A percentile compares a stretch with the other conserved stretches of the same genome.
Conservation (phyloP, 2,113 vertebrate species). For the Glareola pratincola region DNA sequence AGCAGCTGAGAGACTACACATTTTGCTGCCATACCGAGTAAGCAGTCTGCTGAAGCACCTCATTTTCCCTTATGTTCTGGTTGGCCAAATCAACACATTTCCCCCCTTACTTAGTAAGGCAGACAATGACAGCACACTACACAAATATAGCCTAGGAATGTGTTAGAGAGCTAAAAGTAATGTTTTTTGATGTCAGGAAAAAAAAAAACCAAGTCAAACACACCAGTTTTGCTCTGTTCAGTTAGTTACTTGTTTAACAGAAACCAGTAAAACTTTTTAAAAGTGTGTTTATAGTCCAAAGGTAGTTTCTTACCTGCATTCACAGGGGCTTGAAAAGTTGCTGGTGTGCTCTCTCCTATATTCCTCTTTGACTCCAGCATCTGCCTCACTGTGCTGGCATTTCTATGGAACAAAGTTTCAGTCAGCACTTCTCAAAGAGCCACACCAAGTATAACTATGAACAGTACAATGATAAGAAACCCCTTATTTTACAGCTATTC, state of each 20-base stretch:
- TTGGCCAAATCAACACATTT: neutral
- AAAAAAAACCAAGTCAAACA: neutral
- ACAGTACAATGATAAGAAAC: neutral
- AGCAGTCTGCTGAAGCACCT: neutral
- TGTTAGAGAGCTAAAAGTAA: neutral
- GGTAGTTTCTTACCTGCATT: constrained; percentile 69
- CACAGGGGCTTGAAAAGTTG: constrained; percentile 65
- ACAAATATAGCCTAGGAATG: neutral
- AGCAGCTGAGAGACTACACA: neutral
- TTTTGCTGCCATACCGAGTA: neutral
- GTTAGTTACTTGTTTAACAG: neutral
- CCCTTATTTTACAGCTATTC: neutral
- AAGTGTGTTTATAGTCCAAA: neutral
- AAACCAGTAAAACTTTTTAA: neutral
- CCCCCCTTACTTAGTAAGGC: neutral
- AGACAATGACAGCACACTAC: neutral
- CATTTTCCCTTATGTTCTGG: neutral
- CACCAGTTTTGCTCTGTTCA: neutral
- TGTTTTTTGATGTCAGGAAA: neutral
- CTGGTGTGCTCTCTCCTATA: constrained; percentile 59
- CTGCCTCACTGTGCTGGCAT: constrained; percentile 77
- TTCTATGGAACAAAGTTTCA: constrained; percentile 59
- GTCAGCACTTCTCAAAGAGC: neutral
- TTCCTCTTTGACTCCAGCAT: constrained; percentile 81
- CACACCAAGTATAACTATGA: neutral